Evolutionary conservation across 1,140 invertebrate species (phyloP).

Genomic region (Drusus annulatus): DNA sequence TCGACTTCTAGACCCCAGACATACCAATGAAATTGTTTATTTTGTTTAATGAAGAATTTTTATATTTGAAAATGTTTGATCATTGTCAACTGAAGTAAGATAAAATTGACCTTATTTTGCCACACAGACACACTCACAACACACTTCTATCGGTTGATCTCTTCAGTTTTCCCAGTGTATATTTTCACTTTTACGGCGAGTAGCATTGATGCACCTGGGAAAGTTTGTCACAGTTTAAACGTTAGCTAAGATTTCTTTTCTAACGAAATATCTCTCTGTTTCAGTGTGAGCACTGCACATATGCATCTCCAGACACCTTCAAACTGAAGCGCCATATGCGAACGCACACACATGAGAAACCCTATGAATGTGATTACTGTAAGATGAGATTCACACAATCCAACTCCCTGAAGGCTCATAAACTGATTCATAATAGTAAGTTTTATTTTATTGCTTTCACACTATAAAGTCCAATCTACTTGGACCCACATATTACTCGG

Average conservation of each 20-base stretch:
- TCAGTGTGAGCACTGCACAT: slow-evolving; percentile 96
- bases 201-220: no score
- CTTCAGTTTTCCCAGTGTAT: no score
- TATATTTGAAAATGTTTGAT: no score
- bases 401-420: slow-evolving; percentile 95
- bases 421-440: slow-evolving; percentile 93
- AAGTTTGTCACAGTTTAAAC: neutral
- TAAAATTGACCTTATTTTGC: no score
- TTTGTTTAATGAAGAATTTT: no score
- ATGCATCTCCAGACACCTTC: slow-evolving; percentile 97
- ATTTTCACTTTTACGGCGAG: no score
- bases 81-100: no score
- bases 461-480: neutral
- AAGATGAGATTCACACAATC: slow-evolving; percentile 95
- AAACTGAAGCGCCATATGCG: slow-evolving; percentile 96
- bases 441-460: slow-evolving; percentile 45
- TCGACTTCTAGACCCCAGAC: no score
- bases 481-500: no score
- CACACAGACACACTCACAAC: no score
- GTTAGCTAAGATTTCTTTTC: neutral
- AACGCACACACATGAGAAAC: slow-evolving; percentile 94
- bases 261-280: slow-evolving; percentile 51
- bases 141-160: no score
- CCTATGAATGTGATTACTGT: slow-evolving; percentile 95
- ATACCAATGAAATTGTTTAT: no score